Base-by-base conservation (phyloP, 2,797 vertebrate genomes). In the Coregonus ussuriensis region DNA sequence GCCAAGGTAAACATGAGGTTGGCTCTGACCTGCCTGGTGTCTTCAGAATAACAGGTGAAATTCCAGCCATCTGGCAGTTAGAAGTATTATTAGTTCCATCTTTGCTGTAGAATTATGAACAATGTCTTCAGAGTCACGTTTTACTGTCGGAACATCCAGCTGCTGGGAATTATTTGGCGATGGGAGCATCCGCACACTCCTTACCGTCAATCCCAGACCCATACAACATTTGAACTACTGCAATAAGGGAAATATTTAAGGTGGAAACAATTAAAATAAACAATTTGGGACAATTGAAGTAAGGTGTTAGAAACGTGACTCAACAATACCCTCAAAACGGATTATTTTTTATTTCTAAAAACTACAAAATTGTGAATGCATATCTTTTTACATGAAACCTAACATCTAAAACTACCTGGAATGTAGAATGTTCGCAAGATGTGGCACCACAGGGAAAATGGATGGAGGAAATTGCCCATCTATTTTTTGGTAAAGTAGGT, bases 131-230 rank as follows among this genome's bases (percentile, higher is more conserved):
- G 80, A 87, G 81, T 84, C 65, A 71, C 25, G 25, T 25, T 25
- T 25, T 25, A 25, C 25, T 25, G 78, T 41, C 35, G 0, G 79
- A 81, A 77, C 62, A 83, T 51, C 83, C 85, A 80, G 80, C 88
- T 90, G 89, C 83, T 88, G 1, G 13, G 71, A 87, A 84, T 88
- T 83, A 83, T 87, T 89, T 84, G 84, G 78, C 37, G 83, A 70
- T 83, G 86, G 86, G 84, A 85, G 83, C 84, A 76, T 41, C 31
- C 3, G 2, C 29, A 37, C 72, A 71, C 47, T n/a, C 54, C 69
- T 35, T 72, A 15, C 54, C 59, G 33, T 37, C 47, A n/a, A 33
- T n/a, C 16, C 18, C 67, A 75, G 31, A 29, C 6, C 16, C 25
- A 72, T n/a, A 18, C 5, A 25, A 37, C 3, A 37, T n/a, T 31